A percentile compares a stretch with the other conserved stretches of the same genome.
Evolutionary conservation across 2,797 vertebrate species (phyloP).

Genomic region (Ctenochaetus hawaiiensis): DNA sequence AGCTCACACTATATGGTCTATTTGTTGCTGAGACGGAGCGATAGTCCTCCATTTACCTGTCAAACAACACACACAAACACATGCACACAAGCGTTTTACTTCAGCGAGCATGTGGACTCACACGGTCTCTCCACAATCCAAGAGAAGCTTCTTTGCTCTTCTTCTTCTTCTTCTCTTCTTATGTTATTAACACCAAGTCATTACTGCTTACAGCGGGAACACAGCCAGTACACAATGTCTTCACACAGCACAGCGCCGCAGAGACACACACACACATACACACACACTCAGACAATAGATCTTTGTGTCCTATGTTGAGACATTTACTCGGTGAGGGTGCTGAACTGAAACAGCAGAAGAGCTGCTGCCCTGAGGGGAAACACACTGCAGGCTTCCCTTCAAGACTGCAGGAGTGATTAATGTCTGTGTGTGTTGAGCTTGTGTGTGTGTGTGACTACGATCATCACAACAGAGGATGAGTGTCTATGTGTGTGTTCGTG

Average conservation of each 20-base stretch:
- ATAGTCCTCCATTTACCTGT: conserved; percentile 44
- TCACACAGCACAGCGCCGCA: neutral
- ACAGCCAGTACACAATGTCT: too few species aligned
- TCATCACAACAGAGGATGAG: conserved; percentile 22
- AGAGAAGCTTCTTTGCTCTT: too few species aligned
- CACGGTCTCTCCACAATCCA: neutral
- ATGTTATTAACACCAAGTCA: neutral
- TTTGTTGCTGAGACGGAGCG: conserved; percentile 36
- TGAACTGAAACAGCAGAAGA: conserved; percentile 48
- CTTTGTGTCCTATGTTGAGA: conserved; percentile 33
- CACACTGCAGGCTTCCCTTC: conserved; percentile 41
- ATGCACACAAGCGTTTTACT: too few species aligned
- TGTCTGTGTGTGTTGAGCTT: conserved; percentile 46
- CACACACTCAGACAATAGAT: neutral
- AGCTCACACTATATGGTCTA: conserved; percentile 13
- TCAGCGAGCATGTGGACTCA: neutral
- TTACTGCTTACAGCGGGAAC: neutral
- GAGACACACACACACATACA: neutral
- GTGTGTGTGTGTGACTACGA: conserved; percentile 34
- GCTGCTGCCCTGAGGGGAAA: conserved; percentile 55
- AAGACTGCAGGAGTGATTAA: conserved; percentile 55
- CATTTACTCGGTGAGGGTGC: conserved; percentile 51
- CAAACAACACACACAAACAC: conserved; percentile 27
- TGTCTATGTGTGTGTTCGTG: conserved; percentile 1
- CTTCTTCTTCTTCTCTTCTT: too few species aligned